Conservation (phyloP, 2,888 invertebrate species). For the Lasius fuliginosus region DNA sequence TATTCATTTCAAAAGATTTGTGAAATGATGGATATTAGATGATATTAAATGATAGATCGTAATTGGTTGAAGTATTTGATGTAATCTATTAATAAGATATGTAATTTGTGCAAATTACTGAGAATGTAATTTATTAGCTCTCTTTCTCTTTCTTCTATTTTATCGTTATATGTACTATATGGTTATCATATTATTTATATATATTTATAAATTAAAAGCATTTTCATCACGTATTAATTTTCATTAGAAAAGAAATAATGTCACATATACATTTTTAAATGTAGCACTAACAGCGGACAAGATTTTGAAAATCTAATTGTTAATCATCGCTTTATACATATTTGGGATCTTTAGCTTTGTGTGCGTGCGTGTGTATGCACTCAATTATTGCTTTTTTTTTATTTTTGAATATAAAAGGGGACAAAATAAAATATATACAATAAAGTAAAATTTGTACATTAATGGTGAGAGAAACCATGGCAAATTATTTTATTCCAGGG, state of each 20-base stretch:
- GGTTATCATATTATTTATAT: not conserved
- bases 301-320: not conserved
- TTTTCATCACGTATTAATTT: constrained; percentile 14
- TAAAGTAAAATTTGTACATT: not conserved
- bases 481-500: not conserved
- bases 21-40: not conserved
- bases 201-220: not conserved
- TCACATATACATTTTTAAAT: not conserved
- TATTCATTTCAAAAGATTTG: not conserved
- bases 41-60: not conserved
- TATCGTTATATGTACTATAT: not conserved
- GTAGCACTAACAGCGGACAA: not conserved
- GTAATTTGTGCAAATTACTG: not conserved
- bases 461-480: not conserved
- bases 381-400: not conserved
- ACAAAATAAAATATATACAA: not conserved
- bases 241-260: not conserved
- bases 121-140: not conserved
- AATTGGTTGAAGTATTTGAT: not conserved
- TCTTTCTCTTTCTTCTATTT: not conserved
- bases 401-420: not conserved
- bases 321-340: not conserved
- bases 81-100: not conserved
- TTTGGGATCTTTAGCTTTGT: not conserved
- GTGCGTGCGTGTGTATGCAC: not conserved